Percentiles rank a stretch among this genome's conserved stretches.
These are phyloP conservation scores for honey bee (Apis mellifera) DNA, from an alignment of 1,140 invertebrate genomes.

Conservation along the genomic window DNA sequence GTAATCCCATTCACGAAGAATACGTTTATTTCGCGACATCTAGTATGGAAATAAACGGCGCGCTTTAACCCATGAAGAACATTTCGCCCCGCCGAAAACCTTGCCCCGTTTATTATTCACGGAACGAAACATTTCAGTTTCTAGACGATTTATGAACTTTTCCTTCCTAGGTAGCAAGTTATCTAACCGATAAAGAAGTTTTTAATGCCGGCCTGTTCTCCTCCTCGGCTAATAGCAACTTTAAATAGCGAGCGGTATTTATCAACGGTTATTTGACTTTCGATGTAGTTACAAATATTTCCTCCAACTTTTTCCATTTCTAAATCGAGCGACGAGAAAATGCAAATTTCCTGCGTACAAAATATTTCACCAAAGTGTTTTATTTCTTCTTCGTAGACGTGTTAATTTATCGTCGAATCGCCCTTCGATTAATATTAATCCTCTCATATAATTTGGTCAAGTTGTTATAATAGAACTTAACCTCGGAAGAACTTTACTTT, in stretches of 20 bases:
- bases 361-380: too few relatives aligned
- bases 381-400: too few relatives aligned
- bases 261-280: not conserved
- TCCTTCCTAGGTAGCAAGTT: not conserved
- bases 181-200: not conserved
- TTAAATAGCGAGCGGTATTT: not conserved
- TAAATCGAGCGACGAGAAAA: too few relatives aligned
- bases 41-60: constrained; percentile 2
- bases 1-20: constrained; percentile 13
- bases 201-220: not conserved
- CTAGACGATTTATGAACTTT: constrained; percentile 4
- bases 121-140: too few relatives aligned
- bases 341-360: too few relatives aligned
- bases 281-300: not conserved
- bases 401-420: too few relatives aligned
- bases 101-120: not conserved
- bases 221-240: not conserved
- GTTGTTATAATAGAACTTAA: too few relatives aligned
- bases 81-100: too few relatives aligned
- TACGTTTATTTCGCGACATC: not conserved
- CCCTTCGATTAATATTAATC: too few relatives aligned
- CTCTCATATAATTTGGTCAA: too few relatives aligned
- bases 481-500: too few relatives aligned
- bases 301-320: too few relatives aligned
- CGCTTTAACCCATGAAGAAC: not conserved